Base-by-base conservation (phyloP, 2,888 invertebrate genomes). In the Eilema sororculum region DNA sequence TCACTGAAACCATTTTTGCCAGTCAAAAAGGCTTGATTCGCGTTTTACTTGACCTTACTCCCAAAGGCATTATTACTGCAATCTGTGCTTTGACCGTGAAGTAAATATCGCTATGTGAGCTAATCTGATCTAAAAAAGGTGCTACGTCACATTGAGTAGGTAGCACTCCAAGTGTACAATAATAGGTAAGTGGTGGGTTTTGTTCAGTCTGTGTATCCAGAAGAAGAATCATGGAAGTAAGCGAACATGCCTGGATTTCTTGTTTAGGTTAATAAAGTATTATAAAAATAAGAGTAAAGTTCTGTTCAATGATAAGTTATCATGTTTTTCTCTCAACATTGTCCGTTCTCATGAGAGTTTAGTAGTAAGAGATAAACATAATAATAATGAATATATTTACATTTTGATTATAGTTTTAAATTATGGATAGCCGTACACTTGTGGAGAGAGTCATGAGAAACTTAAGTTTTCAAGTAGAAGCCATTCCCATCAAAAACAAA, bases 401-500 rank as follows among this genome's bases (percentile, higher is more conserved):
- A n/a, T 22, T 65, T 65, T 68, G 73, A 77, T 76, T 73, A 76
- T 74, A 74, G 81, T 79, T 74, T 72, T 71, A 77, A 65, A 75
- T 57, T 52, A 89, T 91, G 90, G 85, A 85, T 68, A 84, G 80
- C 58, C 80, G 83, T 76, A 72, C 80, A 5, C 68, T 85, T 41
- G 78, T 89, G 56, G 88, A 91, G 56, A 80, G 88, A 79, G 80
- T 91, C 33, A 83, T 88, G 52, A 84, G 86, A 75, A 89, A 86
- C 71, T 84, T 93, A 75, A 86, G 90, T 66, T 92, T 94, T 76
- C 90, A 93, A 78, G 87, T 94, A 33, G 87, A 91, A 83, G 89
- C 91, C 66, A 77, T 88, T 60, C 89, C 91, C 0, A 87, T 89
- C 78, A 82, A 86, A 8, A 79, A 84, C 74, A 64, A 71, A 10